These are phyloP conservation scores for Anthoscopus minutus DNA, from an alignment of 2,113 vertebrate species.

Conservation along the genomic window DNA sequence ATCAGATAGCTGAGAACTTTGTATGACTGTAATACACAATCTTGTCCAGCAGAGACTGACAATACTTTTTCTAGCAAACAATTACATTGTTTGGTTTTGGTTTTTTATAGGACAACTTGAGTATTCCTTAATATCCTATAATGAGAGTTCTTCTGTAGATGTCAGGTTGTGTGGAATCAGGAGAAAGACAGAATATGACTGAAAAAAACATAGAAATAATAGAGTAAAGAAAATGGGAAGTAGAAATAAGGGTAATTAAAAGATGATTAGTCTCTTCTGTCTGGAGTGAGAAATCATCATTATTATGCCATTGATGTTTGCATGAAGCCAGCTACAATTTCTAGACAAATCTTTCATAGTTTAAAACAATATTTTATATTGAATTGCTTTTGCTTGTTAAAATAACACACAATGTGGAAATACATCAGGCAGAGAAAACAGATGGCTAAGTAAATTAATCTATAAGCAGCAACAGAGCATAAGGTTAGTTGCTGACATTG, in stretches of 20 bases:
- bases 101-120: not conserved
- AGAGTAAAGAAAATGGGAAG: conserved; percentile 24
- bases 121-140: not conserved
- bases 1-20: not conserved
- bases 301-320: not conserved
- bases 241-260: conserved; percentile 59
- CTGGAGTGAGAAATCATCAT: conserved; percentile 6
- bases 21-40: not conserved
- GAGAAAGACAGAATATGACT: not conserved
- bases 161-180: not conserved
- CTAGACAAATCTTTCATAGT: conserved; percentile 51
- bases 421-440: conserved; percentile 33
- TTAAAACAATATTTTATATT: conserved; percentile 56
- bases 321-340: conserved; percentile 35
- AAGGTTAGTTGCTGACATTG: conserved; percentile 61
- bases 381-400: conserved; percentile 33
- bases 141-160: not conserved
- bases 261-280: not conserved
- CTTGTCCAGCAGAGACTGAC: not conserved
- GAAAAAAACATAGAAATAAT: not conserved
- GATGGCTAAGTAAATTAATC: conserved; percentile 68
- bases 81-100: fast-evolving
- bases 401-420: conserved; percentile 13
- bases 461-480: conserved; percentile 36
- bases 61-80: not conserved